Evolutionary conservation across 2,888 invertebrate genomes (phyloP), one percentile per base, ranked within the genome.

Genomic region (Mactromeris polynyma): DNA sequence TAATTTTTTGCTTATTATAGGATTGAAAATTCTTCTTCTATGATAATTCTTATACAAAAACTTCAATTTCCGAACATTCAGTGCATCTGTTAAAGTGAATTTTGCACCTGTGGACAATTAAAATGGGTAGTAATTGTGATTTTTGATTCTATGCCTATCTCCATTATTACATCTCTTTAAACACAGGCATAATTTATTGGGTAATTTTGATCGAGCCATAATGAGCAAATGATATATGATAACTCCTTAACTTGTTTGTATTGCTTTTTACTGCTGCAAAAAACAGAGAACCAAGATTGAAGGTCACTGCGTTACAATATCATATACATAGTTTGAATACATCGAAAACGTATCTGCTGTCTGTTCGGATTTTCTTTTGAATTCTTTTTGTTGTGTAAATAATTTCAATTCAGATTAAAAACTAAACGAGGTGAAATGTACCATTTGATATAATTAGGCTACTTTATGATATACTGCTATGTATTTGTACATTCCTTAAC

Each of bases 241-340:
- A 64, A n/a, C 26, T 64, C 58, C n/a, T 64, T 64, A 64, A 64
- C n/a, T 64, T 64, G 58, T 64, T 64, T 64, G 58, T 26, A n/a
- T n/a, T 64, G 26, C 6, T n/a, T 64, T 64, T 64, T n/a, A 26
- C 26, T 11, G 3, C 26, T 64, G n/a, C 26, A 21, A 58, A 58
- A 58, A 58, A 58, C 6, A 14, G n/a, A 7, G 26, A 64, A n/a
- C 1, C n/a, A n/a, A 58, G 58, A 64, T 26, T 64, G n/a, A 26
- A 64, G 58, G 58, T 64, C 58, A 64, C 58, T 64, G 58, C 58
- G 26, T 64, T 64, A 9, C n/a, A 64, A 64, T 46, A 46, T 26
- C 26, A 26, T 64, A 64, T 9, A 64, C 58, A 26, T n/a, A 9
- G 19, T 54, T 40, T 26, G 26, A 26, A 26, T 26, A 26, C n/a